Evolutionary conservation across 2,888 invertebrate genomes (phyloP).

Genomic region (Myopa tessellatipennis): DNA sequence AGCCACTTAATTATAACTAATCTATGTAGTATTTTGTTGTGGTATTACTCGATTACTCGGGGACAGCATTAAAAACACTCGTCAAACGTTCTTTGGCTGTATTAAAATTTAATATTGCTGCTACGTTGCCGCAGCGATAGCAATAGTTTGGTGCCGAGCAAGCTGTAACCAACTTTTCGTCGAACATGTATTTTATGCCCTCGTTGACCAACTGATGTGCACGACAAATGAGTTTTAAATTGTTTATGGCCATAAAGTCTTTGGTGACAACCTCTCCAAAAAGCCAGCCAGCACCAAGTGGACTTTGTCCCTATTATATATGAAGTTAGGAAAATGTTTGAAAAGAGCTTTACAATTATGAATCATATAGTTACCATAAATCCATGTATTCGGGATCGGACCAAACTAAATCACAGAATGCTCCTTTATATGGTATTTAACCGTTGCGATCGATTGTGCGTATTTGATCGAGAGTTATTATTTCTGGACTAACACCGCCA

Average conservation of each 20-base stretch:
- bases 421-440: conserved; percentile 98
- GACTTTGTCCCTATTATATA: conserved; percentile 81
- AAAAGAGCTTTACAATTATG: not conserved
- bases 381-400: conserved; percentile 98
- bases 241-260: conserved; percentile 93
- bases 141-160: conserved; percentile 99
- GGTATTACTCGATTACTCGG: conserved; percentile 96
- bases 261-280: conserved; percentile 95
- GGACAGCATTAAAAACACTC: conserved; percentile 95
- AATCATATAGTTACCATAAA: conserved; percentile 75
- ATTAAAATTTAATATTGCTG: conserved; percentile 93
- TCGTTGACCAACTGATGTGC: conserved; percentile 99
- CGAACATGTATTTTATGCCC: conserved; percentile 98
- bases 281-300: conserved; percentile 96
- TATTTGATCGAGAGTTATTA: conserved; percentile 96
- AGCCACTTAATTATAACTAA: conserved; percentile 29
- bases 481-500: conserved; percentile 96
- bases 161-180: conserved; percentile 95
- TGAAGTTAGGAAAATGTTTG: conserved; percentile 42
- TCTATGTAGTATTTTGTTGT: conserved; percentile 82
- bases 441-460: conserved; percentile 94
- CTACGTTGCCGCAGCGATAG: conserved; percentile 98
- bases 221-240: conserved; percentile 92
- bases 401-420: conserved; percentile 99
- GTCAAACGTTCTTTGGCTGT: conserved; percentile 81